Evolutionary conservation across 2,797 vertebrate species (phyloP).

Genomic region (Pangasius djambal): DNA sequence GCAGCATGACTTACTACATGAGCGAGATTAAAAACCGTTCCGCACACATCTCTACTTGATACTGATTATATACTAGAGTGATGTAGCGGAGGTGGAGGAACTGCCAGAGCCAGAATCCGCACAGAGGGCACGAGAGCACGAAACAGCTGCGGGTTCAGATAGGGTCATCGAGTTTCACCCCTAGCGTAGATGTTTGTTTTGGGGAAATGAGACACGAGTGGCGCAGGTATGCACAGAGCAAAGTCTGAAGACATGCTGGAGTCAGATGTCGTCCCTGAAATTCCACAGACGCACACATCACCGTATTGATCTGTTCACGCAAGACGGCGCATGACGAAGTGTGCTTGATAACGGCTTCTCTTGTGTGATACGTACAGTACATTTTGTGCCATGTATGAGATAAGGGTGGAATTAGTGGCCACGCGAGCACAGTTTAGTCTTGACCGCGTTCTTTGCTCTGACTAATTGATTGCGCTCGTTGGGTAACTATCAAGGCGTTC

Average conservation of each 20-base stretch:
- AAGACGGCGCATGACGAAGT: neutral
- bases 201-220: neutral
- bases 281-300: constrained; percentile 4
- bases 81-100: neutral
- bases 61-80: neutral
- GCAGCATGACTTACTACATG: too few relatives aligned
- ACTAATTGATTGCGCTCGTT: neutral
- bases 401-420: constrained; percentile 9
- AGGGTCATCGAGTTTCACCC: constrained; percentile 29
- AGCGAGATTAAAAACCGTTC: neutral
- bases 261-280: neutral
- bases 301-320: constrained; percentile 38
- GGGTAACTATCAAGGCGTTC: too few relatives aligned
- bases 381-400: constrained; percentile 1
- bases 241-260: neutral
- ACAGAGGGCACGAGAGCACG: neutral
- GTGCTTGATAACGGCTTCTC: constrained; percentile 11
- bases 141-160: neutral
- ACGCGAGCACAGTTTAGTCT: neutral
- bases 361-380: neutral
- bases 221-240: neutral
- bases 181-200: neutral
- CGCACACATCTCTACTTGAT: too few relatives aligned
- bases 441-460: neutral
- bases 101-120: neutral